Base-by-base conservation (phyloP, 2,113 vertebrate species). In the Corythaixoides concolor region DNA sequence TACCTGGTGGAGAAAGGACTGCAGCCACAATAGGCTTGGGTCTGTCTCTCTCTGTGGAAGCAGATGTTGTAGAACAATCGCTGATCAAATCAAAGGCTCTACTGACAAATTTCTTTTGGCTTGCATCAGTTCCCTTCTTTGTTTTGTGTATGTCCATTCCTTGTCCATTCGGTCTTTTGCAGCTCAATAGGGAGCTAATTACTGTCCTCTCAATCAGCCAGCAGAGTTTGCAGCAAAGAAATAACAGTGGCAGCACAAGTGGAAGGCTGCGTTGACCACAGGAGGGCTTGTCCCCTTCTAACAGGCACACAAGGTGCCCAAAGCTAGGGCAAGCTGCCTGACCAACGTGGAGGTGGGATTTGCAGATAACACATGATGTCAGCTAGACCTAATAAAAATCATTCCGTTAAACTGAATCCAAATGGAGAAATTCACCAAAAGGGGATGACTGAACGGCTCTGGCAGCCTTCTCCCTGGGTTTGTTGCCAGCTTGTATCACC, bases 401-500 rank as follows among this genome's bases (percentile, higher is more conserved):
- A 53, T 88, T 95, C 83, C 2, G 1, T 85, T 92, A 94, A 97
- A 74, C 93, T 80, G 56, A 81, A 78, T 94, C 88, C 90, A 93
- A 95, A 79, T 78, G 58, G 85, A 96, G 85, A 95, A 97, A 93
- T 73, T 69, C 89, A 91, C 93, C 85, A 60, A 88, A 70, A 92
- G 63, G 74, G 90, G 80, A 90, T 96, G 96, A 96, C 86, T 41
- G 91, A 95, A 93, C 1, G 1, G 94, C 91, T 95, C 93, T 97
- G 96, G 96, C 95, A 97, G 92, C 90, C 78, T 91, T 95, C 63
- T 82, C 74, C 64, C 90, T 79, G 70, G 77, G 41, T 96, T 95
- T 95, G 75, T 88, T 97, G 96, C 97, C 97, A 97, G 89, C 86
- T 96, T 96, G 67, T 97, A 91, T 96, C 95, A 94, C 96, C 86